Conservation (phyloP, 2,888 invertebrate genomes). For the Eubasilissa splendida region DNA sequence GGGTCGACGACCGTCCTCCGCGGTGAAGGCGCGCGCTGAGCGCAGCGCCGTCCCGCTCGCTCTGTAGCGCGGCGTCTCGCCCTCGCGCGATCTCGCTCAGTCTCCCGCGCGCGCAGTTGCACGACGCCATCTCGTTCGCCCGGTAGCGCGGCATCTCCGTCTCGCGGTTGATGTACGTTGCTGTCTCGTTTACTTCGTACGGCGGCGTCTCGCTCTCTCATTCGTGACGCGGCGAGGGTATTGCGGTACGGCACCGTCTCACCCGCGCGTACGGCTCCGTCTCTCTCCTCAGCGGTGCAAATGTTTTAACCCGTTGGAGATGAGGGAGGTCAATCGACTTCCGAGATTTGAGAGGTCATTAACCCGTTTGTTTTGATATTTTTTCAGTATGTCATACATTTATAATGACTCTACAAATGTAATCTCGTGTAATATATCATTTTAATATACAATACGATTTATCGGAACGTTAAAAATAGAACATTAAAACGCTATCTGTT, state of each 20-base stretch:
- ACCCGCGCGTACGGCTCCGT: slow-evolving; percentile 11
- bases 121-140: slow-evolving; percentile 50
- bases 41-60: slow-evolving; percentile 25
- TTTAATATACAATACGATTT: too few relatives aligned
- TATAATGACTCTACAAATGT: background rate
- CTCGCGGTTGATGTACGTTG: slow-evolving; percentile 21
- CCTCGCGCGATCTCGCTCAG: background rate
- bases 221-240: background rate
- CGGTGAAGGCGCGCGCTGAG: slow-evolving; percentile 23
- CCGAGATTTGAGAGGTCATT: slow-evolving; percentile 35
- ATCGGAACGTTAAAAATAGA: too few relatives aligned
- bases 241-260: slow-evolving; percentile 11
- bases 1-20: slow-evolving; percentile 58
- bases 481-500: too few relatives aligned
- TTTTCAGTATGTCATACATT: slow-evolving; percentile 8
- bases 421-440: too few relatives aligned
- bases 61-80: slow-evolving; percentile 8
- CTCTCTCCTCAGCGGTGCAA: slow-evolving; percentile 27
- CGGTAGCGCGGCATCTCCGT: slow-evolving; percentile 54
- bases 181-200: slow-evolving; percentile 23
- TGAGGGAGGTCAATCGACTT: slow-evolving; percentile 16
- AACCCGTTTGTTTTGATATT: slow-evolving; percentile 25
- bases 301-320: slow-evolving; percentile 17
- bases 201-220: slow-evolving; percentile 13
- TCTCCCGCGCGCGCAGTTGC: slow-evolving; percentile 52